phyloP scores from a whole-genome alignment of 1,140 invertebrate species.

The Teleogryllus occipitalis region DNA sequence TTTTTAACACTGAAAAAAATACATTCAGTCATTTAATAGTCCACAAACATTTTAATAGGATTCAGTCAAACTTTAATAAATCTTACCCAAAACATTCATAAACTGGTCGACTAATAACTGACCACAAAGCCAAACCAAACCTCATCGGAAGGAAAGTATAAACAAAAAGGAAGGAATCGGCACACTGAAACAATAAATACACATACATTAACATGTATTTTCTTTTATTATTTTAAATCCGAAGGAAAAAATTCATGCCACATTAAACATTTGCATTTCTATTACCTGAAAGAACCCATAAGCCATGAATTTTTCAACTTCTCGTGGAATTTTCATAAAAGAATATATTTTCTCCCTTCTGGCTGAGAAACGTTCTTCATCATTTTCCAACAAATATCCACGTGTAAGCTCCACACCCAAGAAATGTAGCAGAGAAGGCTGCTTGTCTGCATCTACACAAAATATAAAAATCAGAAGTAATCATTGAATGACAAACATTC shows the following conservation, averaged over 20 bases:
- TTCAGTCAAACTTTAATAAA: not conserved
- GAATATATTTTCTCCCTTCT: constrained; percentile 93
- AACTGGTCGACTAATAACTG: constrained; percentile 61
- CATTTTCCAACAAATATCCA: constrained; percentile 85
- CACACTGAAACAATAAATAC: constrained; percentile 53
- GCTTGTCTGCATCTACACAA: not conserved
- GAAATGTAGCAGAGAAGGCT: constrained; percentile 59
- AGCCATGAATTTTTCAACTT: constrained; percentile 86
- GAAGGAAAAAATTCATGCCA: not conserved
- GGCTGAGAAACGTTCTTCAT: constrained; percentile 88
- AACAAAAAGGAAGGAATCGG: constrained; percentile 96
- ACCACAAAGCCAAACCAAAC: constrained; percentile 78
- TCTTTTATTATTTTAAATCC: not conserved
- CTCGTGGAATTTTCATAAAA: constrained; percentile 91
- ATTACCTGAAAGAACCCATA: constrained; percentile 86
- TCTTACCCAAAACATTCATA: constrained; percentile 62
- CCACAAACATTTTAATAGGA: not conserved
- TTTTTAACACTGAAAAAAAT: constrained; percentile 29
- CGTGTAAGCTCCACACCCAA: constrained; percentile 80
- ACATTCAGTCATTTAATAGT: not conserved
- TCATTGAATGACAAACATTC: not conserved
- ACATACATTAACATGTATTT: not conserved
- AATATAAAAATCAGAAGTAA: not conserved
- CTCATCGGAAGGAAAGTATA: constrained; percentile 95
- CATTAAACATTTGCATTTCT: not conserved